These are phyloP conservation scores for Karalla daura DNA, from an alignment of 2,797 vertebrate species.

Conservation along the genomic window DNA sequence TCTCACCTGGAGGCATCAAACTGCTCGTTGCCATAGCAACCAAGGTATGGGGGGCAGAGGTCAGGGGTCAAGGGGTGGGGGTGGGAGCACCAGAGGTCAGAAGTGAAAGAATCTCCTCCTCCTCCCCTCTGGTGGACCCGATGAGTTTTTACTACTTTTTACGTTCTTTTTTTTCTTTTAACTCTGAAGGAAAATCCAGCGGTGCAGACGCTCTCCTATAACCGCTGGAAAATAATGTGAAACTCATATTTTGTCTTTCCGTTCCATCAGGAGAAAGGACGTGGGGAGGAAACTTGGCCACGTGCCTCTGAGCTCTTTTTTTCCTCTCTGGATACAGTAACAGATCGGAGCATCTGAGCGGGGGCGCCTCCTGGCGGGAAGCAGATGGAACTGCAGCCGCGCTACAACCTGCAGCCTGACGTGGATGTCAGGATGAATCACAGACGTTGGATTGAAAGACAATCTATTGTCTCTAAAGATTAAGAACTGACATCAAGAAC, in stretches of 20 bases:
- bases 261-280: conserved; percentile 64
- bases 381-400: conserved; percentile 30
- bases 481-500: not conserved
- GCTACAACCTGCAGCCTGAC: not conserved
- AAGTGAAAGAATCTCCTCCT: conserved; percentile 10
- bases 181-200: conserved; percentile 45
- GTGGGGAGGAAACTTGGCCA: conserved; percentile 76
- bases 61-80: conserved; percentile 5
- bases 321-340: conserved; percentile 42
- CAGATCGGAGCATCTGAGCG: not conserved
- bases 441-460: no score
- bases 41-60: not conserved
- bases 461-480: not conserved
- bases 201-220: conserved; percentile 32
- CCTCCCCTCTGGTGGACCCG: conserved; percentile 2
- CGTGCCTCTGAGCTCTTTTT: conserved; percentile 19
- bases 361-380: conserved; percentile 53
- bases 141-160: conserved; percentile 30
- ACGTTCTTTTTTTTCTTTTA: not conserved
- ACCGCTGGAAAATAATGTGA: conserved; percentile 68
- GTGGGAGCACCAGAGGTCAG: conserved; percentile 35
- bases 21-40: conserved; percentile 17
- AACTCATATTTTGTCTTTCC: conserved; percentile 73
- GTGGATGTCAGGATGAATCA: not conserved
- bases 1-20: conserved; percentile 20